Conservation (phyloP, 2,888 invertebrate species). For the Netelia virgata region DNA sequence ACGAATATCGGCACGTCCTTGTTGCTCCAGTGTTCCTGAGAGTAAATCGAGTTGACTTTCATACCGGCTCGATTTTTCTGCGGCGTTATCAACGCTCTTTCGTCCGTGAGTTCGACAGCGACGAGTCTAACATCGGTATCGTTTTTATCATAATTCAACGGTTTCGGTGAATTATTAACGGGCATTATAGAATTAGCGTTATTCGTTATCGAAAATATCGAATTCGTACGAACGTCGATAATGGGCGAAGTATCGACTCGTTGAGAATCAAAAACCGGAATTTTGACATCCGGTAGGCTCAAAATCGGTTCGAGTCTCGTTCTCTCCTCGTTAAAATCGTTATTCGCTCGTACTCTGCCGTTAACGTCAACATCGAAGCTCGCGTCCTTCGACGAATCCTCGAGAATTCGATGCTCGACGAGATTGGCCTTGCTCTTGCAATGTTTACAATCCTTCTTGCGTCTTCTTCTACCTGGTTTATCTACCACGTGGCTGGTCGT, state of each 20-base stretch:
- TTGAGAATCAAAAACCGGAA: slow-evolving; percentile 64
- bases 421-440: slow-evolving; percentile 72
- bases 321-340: slow-evolving; percentile 30
- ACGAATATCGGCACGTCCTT: slow-evolving; percentile 80
- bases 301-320: slow-evolving; percentile 69
- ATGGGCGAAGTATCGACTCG: background rate
- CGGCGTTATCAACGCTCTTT: slow-evolving; percentile 75
- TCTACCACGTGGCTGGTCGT: slow-evolving; percentile 43
- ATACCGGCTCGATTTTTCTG: slow-evolving; percentile 75
- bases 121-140: slow-evolving; percentile 75
- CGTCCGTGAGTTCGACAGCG: slow-evolving; percentile 74
- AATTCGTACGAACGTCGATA: slow-evolving; percentile 8
- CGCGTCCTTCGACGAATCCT: slow-evolving; percentile 2
- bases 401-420: background rate
- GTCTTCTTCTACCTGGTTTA: slow-evolving; percentile 66
- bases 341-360: slow-evolving; percentile 15
- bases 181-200: slow-evolving; percentile 59
- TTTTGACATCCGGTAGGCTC: slow-evolving; percentile 63
- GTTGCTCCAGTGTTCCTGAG: slow-evolving; percentile 81
- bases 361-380: background rate
- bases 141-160: slow-evolving; percentile 74
- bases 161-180: slow-evolving; percentile 64
- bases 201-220: slow-evolving; percentile 74
- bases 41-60: slow-evolving; percentile 84
- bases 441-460: slow-evolving; percentile 83